Conservation (phyloP, 2,113 vertebrate species). For the Lethenteron reissneri region DNA sequence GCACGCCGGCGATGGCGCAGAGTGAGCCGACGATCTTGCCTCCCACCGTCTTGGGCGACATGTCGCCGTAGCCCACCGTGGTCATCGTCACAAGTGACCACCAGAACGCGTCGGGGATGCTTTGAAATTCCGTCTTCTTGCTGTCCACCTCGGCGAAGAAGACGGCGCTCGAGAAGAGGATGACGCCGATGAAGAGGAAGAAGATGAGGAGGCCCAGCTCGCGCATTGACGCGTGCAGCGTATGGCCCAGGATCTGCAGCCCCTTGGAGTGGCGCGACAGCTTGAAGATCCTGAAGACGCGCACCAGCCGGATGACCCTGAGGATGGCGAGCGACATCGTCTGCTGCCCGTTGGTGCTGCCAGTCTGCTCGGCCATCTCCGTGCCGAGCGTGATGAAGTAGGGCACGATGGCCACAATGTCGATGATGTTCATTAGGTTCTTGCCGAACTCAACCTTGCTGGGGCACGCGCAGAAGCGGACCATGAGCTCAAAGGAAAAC, state of each 20-base stretch:
- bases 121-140: conserved; percentile 38
- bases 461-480: conserved; percentile 79
- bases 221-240: conserved; percentile 56
- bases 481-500: conserved; percentile 95
- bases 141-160: conserved; percentile 69
- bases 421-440: conserved; percentile 96
- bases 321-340: conserved; percentile 58
- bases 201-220: conserved; percentile 75
- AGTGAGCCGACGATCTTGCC: conserved; percentile 74
- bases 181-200: conserved; percentile 79
- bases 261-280: conserved; percentile 69
- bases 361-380: conserved; percentile 59
- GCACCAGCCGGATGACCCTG: conserved; percentile 47
- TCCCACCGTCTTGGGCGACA: conserved; percentile 52
- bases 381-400: conserved; percentile 97
- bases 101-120: conserved; percentile 76
- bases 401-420: conserved; percentile 98
- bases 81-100: conserved; percentile 87
- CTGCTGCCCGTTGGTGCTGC: conserved; percentile 20
- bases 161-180: conserved; percentile 60
- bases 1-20: conserved; percentile 65
- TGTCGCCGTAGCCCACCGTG: conserved; percentile 70
- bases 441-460: conserved; percentile 85
- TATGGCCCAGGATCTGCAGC: conserved; percentile 67
- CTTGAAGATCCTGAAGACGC: conserved; percentile 69